These are phyloP conservation scores for Halichoeres trimaculatus DNA, from an alignment of 2,113 vertebrate species.

Conservation along the genomic window DNA sequence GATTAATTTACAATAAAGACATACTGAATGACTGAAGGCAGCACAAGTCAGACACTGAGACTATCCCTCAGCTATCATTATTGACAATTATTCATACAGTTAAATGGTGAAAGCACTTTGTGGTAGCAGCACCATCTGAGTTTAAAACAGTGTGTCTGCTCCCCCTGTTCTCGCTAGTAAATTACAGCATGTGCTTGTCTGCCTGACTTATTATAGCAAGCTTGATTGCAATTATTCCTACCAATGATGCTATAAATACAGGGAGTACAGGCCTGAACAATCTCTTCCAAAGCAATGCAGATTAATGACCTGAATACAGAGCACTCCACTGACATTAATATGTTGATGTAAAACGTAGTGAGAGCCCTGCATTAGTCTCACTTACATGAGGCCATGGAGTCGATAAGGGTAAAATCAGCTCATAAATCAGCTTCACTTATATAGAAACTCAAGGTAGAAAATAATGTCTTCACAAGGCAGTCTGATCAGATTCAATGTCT, in stretches of 20 bases:
- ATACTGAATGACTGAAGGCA: neutral
- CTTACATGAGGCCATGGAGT: neutral
- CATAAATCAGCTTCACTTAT: conserved; percentile 12
- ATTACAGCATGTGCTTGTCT: conserved; percentile 18
- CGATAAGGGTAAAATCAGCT: neutral
- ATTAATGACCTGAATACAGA: conserved; percentile 51
- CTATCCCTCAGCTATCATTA: neutral
- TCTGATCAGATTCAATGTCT: too few relatives aligned
- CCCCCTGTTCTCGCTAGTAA: conserved; percentile 11
- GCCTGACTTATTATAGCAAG: conserved; percentile 37
- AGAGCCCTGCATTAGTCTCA: conserved; percentile 9
- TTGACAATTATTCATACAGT: neutral
- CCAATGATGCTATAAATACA: conserved; percentile 27
- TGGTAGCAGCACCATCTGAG: neutral
- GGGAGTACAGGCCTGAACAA: neutral
- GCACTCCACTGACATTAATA: conserved; percentile 16
- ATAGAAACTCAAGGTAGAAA: conserved; percentile 3
- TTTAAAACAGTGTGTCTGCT: conserved; percentile 8
- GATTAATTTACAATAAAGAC: neutral
- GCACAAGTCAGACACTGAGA: neutral
- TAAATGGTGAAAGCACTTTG: neutral
- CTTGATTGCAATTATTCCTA: conserved; percentile 53
- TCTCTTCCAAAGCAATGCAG: conserved; percentile 18
- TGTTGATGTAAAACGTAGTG: conserved; percentile 10
- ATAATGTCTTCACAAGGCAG: neutral